Percentiles rank a stretch among this genome's conserved stretches.
Evolutionary conservation across 2,797 vertebrate genomes (phyloP).

Genomic region (Phyllotis vaccarum): DNA sequence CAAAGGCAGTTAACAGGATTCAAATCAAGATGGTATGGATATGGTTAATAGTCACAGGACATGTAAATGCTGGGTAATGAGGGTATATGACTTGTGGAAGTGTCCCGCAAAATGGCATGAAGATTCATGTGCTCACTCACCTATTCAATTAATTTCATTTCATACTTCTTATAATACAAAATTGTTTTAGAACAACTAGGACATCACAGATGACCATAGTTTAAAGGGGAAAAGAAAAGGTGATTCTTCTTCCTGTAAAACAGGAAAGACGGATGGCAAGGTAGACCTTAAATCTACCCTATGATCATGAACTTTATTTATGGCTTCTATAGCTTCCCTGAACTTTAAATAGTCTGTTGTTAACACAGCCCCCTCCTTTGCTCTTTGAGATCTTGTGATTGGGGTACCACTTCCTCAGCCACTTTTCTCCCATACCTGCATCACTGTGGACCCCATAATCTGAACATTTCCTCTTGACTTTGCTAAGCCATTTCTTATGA

Average conservation of each 20-base stretch:
- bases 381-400: not conserved
- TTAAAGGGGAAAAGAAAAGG: not conserved
- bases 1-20: not conserved
- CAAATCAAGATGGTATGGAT: not conserved
- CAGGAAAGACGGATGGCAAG: not conserved
- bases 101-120: not conserved
- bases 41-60: not conserved
- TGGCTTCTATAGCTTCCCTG: not conserved
- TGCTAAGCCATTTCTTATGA: not conserved
- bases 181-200: not conserved
- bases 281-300: not conserved
- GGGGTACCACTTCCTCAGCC: not conserved
- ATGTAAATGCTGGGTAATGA: not conserved
- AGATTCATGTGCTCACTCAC: not conserved
- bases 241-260: not conserved
- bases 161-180: not conserved
- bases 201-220: not conserved
- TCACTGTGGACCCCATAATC: not conserved
- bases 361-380: not conserved
- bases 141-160: not conserved
- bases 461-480: not conserved
- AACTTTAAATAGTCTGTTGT: not conserved
- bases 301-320: not conserved
- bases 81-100: not conserved
- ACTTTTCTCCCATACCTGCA: constrained; percentile 13